These are phyloP conservation scores for Volucella zonaria DNA, from an alignment of 2,888 invertebrate genomes.

Conservation along the genomic window DNA sequence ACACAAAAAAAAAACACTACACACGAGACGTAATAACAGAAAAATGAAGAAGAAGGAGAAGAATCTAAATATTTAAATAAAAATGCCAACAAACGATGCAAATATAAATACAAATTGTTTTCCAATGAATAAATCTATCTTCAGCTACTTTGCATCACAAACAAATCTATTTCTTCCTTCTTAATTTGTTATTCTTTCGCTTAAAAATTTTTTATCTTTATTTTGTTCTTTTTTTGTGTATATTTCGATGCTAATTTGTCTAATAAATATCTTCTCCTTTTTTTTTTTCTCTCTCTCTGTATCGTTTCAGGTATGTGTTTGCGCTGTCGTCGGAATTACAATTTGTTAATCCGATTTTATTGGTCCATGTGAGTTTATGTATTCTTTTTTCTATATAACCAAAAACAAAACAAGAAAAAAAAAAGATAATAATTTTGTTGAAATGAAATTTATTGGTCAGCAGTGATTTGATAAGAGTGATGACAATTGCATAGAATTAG, in stretches of 20 bases:
- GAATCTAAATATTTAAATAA: slow-evolving; percentile 58
- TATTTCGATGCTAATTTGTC: slow-evolving; percentile 66
- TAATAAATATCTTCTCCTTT: slow-evolving; percentile 58
- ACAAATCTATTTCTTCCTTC: slow-evolving; percentile 43
- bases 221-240: slow-evolving; percentile 25
- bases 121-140: slow-evolving; percentile 66
- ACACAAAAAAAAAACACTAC: not conserved
- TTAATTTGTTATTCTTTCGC: slow-evolving; percentile 1
- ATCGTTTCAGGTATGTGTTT: slow-evolving; percentile 70
- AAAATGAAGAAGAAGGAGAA: slow-evolving; percentile 10
- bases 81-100: slow-evolving; percentile 52
- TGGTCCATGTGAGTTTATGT: slow-evolving; percentile 57
- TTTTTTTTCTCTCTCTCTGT: slow-evolving; percentile 39
- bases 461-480: slow-evolving; percentile 60
- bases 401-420: slow-evolving; percentile 1
- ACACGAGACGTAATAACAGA: slow-evolving; percentile 3
- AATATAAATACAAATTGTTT: slow-evolving; percentile 52
- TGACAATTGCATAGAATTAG: slow-evolving; percentile 62
- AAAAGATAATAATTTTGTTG: slow-evolving; percentile 22
- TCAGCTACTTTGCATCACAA: slow-evolving; percentile 62
- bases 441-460: slow-evolving; percentile 37
- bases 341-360: slow-evolving; percentile 61
- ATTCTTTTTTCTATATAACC: slow-evolving; percentile 9
- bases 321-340: slow-evolving; percentile 43
- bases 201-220: slow-evolving; percentile 32